Evolutionary conservation across 53 echinoderm and acorn worm genomes (phyloP), one percentile per base, ranked within the genome.

Genomic region (Hippasteria phrygiana): DNA sequence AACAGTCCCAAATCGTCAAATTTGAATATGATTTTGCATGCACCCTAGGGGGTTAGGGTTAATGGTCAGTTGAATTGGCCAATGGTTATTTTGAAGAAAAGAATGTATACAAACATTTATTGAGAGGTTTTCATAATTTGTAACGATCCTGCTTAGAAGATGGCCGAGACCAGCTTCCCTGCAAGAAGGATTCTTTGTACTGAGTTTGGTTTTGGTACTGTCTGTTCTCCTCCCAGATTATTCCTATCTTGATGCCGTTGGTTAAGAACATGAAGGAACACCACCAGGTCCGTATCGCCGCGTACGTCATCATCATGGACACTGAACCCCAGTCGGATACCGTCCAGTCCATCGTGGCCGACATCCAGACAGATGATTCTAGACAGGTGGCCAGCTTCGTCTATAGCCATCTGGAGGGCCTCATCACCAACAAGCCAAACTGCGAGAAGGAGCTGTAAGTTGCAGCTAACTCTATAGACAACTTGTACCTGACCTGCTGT

Each of bases 271-370:
- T 43, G 31, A 70, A 76, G 5, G 83, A 82, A 42, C 50, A 83
- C 71, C 87, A 88, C 51, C 94, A 96, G 79, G 73, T 95, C 29
- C 94, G 96, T 14, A 95, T 95, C 36, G 96, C 94, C 33, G 91
- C 94, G 28, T 95, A 78, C 66, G 91, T 91, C 47, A 67, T 96
- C 64, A 32, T 88, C 62, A 96, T 96, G 96, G 96, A 96, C 27
- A 43, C 90, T 16, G 56, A 92, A 37, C 93, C 94, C 9, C 31
- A 67, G 47, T 38, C 50, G 7, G 47, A 78, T 41, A 36, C 85
- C 53, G 73, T 96, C 67, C 81, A 87, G 78, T 75, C 84, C 42
- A 43, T 96, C 28, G 89, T 88, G 11, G 53, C 62, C 12, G 48
- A 55, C 55, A 84, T 96, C 55, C 56, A 88, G 47, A 71, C 82